These are phyloP conservation scores for Microplitis manilae DNA, from an alignment of 2,888 invertebrate genomes.

Conservation along the genomic window DNA sequence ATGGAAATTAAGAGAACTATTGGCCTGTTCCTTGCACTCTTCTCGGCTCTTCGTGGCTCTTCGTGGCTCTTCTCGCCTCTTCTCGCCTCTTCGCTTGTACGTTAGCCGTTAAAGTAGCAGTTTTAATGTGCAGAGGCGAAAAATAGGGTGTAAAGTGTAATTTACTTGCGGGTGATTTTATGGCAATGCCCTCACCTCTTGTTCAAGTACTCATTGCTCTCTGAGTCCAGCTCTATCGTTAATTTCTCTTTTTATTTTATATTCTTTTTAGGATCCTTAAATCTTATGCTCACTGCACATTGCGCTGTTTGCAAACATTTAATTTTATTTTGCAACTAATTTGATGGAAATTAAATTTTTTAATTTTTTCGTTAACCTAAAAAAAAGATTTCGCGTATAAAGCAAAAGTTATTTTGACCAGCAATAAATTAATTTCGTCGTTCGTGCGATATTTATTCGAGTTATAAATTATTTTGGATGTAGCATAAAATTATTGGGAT, in stretches of 20 bases:
- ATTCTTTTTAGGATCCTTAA: not conserved
- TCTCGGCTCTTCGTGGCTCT: slow-evolving; percentile 39
- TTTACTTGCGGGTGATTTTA: slow-evolving; percentile 51
- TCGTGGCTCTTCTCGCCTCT: slow-evolving; percentile 35
- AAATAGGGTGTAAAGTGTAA: slow-evolving; percentile 53
- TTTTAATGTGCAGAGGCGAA: slow-evolving; percentile 47
- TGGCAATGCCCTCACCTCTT: slow-evolving; percentile 34
- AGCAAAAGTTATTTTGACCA: no score
- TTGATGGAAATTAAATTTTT: not conserved
- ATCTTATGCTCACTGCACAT: not conserved
- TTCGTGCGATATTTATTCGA: not conserved
- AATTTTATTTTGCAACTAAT: not conserved
- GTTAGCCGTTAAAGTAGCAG: slow-evolving; percentile 47
- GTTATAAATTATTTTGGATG: not conserved
- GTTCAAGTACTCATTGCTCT: slow-evolving; percentile 39
- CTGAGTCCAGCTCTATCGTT: slow-evolving; percentile 21
- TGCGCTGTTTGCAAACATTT: not conserved
- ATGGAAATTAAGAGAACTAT: slow-evolving; percentile 22
- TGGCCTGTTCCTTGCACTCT: slow-evolving; percentile 39
- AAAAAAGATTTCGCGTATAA: not conserved
- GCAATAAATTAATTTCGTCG: not conserved
- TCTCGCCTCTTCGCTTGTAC: slow-evolving; percentile 41
- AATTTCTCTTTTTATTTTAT: slow-evolving; percentile 7
- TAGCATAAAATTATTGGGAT: no score
- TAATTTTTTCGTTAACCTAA: not conserved